phyloP scores from a whole-genome alignment of 1,140 invertebrate genomes.

The Drosophila kepulauana region DNA sequence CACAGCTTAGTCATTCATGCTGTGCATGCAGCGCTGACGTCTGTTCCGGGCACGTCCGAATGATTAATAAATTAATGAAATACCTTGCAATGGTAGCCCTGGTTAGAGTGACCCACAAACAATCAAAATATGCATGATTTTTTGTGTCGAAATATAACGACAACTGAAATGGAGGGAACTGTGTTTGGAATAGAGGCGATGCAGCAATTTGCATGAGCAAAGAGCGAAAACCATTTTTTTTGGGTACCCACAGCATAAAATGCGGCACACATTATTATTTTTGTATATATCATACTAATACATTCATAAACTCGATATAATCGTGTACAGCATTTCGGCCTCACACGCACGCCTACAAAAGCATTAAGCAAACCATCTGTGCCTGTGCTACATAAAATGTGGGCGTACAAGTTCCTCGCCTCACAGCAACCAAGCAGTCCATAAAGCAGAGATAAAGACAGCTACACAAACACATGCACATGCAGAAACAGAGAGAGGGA shows the following conservation, averaged over 20 bases:
- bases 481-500: background rate
- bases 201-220: slow-evolving; percentile 39
- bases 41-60: slow-evolving; percentile 22
- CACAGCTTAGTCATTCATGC: slow-evolving; percentile 34
- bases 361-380: slow-evolving; percentile 45
- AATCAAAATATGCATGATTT: slow-evolving; percentile 18
- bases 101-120: background rate
- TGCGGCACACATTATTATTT: slow-evolving; percentile 4
- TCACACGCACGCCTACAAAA: slow-evolving; percentile 49
- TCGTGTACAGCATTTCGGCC: slow-evolving; percentile 36
- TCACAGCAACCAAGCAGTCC: background rate
- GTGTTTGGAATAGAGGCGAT: background rate
- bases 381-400: slow-evolving; percentile 58
- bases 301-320: background rate
- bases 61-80: slow-evolving; percentile 46
- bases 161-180: slow-evolving; percentile 13
- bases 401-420: slow-evolving; percentile 58
- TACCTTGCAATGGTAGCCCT: slow-evolving; percentile 32
- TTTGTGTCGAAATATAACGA: slow-evolving; percentile 33
- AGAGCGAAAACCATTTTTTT: slow-evolving; percentile 8
- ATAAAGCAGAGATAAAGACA: slow-evolving; percentile 47
- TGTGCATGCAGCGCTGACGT: slow-evolving; percentile 22
- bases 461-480: slow-evolving; percentile 22
- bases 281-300: background rate
- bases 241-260: slow-evolving; percentile 33